Base-by-base conservation (phyloP, 92 coral and sea anemone species). In the Meandrina meandrites region DNA sequence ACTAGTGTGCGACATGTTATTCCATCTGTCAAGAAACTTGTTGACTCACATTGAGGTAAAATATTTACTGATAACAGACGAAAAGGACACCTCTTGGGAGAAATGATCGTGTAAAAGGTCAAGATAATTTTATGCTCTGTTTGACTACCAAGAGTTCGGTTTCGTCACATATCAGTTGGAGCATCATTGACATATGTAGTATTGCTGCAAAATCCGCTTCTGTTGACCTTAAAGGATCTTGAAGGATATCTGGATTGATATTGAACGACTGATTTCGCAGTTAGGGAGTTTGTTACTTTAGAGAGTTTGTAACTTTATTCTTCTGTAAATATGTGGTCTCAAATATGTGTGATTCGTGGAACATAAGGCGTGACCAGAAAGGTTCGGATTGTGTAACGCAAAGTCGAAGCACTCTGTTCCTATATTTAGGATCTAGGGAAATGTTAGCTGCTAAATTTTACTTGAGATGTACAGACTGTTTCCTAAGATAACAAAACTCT, bases 11-110 rank as follows among this genome's bases (percentile, higher is more conserved):
- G 30, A 74, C 42, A 73, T 56, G 37, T 34, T 42, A 75, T 73
- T 84, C 31, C 60, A 27, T 24, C 42, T 73, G 71, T 84, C 87
- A 84, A 57, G 72, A 37, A 22, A 30, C 79, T 51, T 83, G 35
- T 66, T 81, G 36, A 83, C 86, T 35, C 47, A 13, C 35, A 47
- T 37, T 27, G 79, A 36, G 73, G 81, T 84, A 56, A 73, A 84
- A 56, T 56, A 56, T 53, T 37, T 56, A 36, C 80, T 75, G 78
- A 82, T 50, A 84, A 74, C 79, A 40, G 32, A 64, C 56, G 66
- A 30, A 74, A 37, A 24, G 22, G 28, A 74, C 56, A 83, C 53
- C 87, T 35, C 42, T 19, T 48, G 9, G 80, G 14, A 24, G 24
- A 56, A 83, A 48, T 11, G 18, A 54, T 68, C 48, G 35, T 16